Evolutionary conservation across 2,797 vertebrate genomes (phyloP).

Genomic region (Poeciliopsis paucimaculata): DNA sequence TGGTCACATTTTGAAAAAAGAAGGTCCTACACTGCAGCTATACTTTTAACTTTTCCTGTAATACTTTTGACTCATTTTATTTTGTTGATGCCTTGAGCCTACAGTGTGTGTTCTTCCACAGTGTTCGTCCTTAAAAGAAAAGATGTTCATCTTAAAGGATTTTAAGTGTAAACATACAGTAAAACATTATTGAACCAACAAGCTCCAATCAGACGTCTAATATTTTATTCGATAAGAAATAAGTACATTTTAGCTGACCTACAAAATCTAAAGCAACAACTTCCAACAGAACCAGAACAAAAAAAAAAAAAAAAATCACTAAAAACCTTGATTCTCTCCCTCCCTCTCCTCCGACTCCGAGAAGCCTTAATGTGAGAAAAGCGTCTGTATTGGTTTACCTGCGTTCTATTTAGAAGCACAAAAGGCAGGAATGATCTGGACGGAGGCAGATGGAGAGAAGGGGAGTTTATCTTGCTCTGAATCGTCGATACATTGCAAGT

Average conservation of each 20-base stretch:
- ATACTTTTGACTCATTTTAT: neutral
- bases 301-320: neutral
- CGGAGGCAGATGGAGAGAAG: neutral
- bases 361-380: slow-evolving; percentile 61
- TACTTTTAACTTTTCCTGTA: neutral
- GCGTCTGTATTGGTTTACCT: slow-evolving; percentile 50
- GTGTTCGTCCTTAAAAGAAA: neutral
- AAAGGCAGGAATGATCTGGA: slow-evolving; percentile 24
- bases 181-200: neutral
- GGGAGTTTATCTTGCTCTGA: slow-evolving; percentile 14
- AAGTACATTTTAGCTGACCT: neutral
- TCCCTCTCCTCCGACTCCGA: slow-evolving; percentile 35
- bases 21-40: neutral
- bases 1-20: neutral
- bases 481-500: slow-evolving; percentile 30
- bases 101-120: neutral
- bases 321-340: neutral
- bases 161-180: neutral
- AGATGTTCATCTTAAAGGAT: neutral
- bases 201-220: neutral
- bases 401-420: slow-evolving; percentile 59
- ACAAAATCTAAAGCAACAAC: neutral
- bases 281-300: slow-evolving; percentile 16
- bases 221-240: neutral
- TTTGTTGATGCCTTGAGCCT: neutral